Percentiles rank a stretch among this genome's conserved stretches.
phyloP scores from a whole-genome alignment of 1,140 invertebrate species.

The Drosophila neocordata region DNA sequence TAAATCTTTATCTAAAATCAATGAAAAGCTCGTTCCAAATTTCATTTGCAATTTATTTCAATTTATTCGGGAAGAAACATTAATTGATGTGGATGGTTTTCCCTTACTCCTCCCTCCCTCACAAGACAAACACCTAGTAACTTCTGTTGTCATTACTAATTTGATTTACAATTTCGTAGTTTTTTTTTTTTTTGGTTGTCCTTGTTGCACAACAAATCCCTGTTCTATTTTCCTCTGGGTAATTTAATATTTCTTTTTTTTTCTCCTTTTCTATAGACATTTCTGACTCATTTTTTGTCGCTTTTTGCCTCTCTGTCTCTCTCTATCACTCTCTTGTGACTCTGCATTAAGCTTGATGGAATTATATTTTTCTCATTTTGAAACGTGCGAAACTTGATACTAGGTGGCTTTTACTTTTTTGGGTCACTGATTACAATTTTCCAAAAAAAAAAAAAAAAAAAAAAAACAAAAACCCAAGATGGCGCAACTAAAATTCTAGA shows the following conservation, averaged over 20 bases:
- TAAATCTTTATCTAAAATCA: too few species aligned
- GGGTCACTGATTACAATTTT: too few species aligned
- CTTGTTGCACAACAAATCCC: neutral
- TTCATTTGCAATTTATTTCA: neutral
- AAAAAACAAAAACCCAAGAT: too few species aligned
- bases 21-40: neutral
- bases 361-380: neutral
- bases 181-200: neutral
- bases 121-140: too few species aligned
- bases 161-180: slow-evolving; percentile 4
- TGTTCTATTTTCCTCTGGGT: neutral
- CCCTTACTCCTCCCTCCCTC: neutral
- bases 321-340: neutral
- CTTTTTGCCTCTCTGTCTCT: too few species aligned
- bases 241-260: neutral
- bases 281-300: neutral
- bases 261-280: neutral
- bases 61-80: neutral
- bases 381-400: slow-evolving; percentile 5
- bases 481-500: too few species aligned
- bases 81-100: neutral
- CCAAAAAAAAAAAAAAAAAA: too few species aligned
- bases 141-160: slow-evolving; percentile 1
- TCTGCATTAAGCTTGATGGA: neutral
- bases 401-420: too few species aligned